Evolutionary conservation across 2,113 vertebrate genomes (phyloP).

Genomic region (Podarcis cretensis): DNA sequence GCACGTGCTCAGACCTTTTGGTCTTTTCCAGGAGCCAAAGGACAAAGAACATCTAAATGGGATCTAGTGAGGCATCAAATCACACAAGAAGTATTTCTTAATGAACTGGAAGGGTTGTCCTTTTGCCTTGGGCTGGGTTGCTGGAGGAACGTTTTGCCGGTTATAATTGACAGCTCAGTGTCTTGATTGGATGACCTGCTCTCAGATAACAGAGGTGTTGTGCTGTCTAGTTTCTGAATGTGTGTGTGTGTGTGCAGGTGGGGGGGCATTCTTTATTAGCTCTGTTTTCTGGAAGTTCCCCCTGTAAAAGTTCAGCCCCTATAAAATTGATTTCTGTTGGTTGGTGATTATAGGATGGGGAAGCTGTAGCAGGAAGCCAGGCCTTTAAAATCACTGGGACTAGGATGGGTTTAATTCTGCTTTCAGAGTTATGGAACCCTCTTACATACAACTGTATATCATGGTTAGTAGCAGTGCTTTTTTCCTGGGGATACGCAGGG

Average conservation of each 20-base stretch:
- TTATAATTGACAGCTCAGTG: conserved; percentile 23
- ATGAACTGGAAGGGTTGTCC: conserved; percentile 73
- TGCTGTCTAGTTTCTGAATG: no score
- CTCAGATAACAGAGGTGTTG: background rate
- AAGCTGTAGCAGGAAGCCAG: background rate
- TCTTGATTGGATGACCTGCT: background rate
- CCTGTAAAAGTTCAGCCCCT: conserved; percentile 3
- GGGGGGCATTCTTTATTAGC: background rate
- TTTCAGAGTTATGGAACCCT: background rate
- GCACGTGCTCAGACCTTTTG: conserved; percentile 33
- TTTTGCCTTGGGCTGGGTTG: conserved; percentile 37
- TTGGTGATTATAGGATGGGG: background rate
- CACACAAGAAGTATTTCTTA: conserved; percentile 65
- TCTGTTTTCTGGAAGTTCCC: background rate
- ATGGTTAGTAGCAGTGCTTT: conserved; percentile 10
- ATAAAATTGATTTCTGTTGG: background rate
- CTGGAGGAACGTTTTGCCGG: conserved; percentile 31
- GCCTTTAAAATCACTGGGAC: background rate
- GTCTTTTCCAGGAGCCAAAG: background rate
- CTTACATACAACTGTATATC: background rate
- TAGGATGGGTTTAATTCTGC: fast-evolving
- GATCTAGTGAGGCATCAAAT: conserved; percentile 69
- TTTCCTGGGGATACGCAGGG: fast-evolving
- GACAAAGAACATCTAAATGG: conserved; percentile 67
- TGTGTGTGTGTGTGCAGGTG: no score